Evolutionary conservation across 2,113 vertebrate species (phyloP).

Genomic region (Lagopus leucura): DNA sequence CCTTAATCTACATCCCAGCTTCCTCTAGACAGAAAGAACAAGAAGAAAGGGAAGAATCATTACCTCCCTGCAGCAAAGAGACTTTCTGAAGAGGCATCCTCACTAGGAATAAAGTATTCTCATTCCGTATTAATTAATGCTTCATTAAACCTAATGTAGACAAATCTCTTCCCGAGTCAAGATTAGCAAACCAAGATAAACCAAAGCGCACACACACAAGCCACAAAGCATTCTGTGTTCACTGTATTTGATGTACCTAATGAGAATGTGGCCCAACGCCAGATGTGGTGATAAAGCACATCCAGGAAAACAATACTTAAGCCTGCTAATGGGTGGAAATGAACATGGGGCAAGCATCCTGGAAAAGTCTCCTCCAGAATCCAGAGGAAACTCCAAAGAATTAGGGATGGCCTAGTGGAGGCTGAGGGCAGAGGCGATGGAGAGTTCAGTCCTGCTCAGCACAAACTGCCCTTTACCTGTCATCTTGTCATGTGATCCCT

Average conservation of each 20-base stretch:
- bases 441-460: background rate
- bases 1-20: background rate
- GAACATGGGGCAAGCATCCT: background rate
- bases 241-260: background rate
- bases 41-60: background rate
- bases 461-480: background rate
- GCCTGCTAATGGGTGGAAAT: background rate
- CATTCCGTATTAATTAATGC: background rate
- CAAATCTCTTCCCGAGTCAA: background rate
- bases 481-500: background rate
- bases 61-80: background rate
- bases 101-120: background rate
- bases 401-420: background rate
- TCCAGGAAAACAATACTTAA: background rate
- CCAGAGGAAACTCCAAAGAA: background rate
- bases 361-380: background rate
- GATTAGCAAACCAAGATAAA: background rate
- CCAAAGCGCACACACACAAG: background rate
- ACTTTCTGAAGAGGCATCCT: background rate
- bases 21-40: background rate
- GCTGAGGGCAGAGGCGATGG: background rate
- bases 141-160: background rate
- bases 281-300: background rate
- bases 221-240: background rate
- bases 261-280: background rate